phyloP scores from a whole-genome alignment of 2,113 vertebrate species.

The Paracyprichromis sp. region DNA sequence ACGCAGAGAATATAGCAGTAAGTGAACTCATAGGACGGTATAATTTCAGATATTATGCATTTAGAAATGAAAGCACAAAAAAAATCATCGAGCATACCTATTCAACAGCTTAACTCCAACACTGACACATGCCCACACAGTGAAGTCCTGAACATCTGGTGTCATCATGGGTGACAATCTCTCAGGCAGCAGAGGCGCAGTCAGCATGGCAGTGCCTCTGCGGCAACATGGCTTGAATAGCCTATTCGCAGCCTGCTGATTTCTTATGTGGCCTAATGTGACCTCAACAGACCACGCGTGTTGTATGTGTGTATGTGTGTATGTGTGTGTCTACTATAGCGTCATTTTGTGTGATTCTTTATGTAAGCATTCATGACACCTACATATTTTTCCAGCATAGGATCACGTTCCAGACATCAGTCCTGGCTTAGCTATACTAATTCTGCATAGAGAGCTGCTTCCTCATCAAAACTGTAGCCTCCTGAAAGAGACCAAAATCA shows the following conservation, averaged over 20 bases:
- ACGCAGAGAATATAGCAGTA: not conserved
- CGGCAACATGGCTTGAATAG: slow-evolving; percentile 10
- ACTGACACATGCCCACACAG: not conserved
- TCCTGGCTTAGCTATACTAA: not conserved
- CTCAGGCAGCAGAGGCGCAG: slow-evolving; percentile 3
- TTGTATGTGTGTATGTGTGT: not conserved
- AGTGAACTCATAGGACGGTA: not conserved
- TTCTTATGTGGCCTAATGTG: not conserved
- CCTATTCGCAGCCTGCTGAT: not conserved
- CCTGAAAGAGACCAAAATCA: not conserved
- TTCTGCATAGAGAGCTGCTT: not conserved
- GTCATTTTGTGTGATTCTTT: not conserved
- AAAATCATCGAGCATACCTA: not conserved
- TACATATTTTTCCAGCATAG: not conserved
- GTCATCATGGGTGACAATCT: slow-evolving; percentile 15
- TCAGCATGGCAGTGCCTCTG: slow-evolving; percentile 11
- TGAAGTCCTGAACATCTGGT: slow-evolving; percentile 41
- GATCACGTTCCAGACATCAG: not conserved
- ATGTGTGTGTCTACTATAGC: not conserved
- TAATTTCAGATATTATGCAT: not conserved
- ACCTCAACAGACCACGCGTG: not conserved
- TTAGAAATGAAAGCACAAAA: not conserved
- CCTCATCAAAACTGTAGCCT: not conserved
- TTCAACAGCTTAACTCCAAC: not conserved
- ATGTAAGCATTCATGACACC: not conserved